Evolutionary conservation across 1,140 invertebrate species (phyloP), one percentile per base, ranked within the genome.

Genomic region (Drosophila sp.): DNA sequence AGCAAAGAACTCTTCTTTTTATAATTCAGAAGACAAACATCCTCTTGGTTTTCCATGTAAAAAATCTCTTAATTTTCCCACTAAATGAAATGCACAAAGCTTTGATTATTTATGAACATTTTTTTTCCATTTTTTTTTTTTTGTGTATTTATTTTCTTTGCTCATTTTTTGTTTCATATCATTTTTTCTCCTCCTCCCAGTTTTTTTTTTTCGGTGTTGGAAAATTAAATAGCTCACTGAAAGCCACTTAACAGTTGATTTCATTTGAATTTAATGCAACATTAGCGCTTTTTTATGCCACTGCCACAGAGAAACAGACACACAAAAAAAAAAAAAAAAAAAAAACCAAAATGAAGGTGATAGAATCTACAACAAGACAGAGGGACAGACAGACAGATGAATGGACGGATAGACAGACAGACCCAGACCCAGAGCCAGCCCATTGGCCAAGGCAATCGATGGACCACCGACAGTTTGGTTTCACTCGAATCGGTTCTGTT

Each of bases 211-310:
- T 78, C 72, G 58, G 69, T 79, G 70, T 74, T 73, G 68, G 72
- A 27, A 80, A 84, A 89, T 89, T 89, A 89, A 89, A 89, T 89
- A 89, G 84, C 84, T 89, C 77, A 89, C 70, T 89, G 84, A 89
- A 89, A 89, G 84, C 84, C 77, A 79, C 84, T 89, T 80, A 89
- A 80, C 84, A 89, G 85, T 89, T 89, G 84, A 89, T 89, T 89
- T 89, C 84, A 89, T 82, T 72, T 89, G 84, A 84, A 89, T 89
- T 89, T 89, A 89, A 89, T 89, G 84, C 84, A 89, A 89, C 84
- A 89, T 89, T 89, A 89, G 84, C 85, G 70, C 35, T 84, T 84
- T 76, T 84, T 84, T 80, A 78, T 89, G 71, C 81, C 73, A 56
- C 62, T 67, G 69, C 72, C 74, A 65, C 68, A 61, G 60, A 33